Evolutionary conservation across 2,113 vertebrate genomes (phyloP).

Genomic region (Poicephalus meyeri): DNA sequence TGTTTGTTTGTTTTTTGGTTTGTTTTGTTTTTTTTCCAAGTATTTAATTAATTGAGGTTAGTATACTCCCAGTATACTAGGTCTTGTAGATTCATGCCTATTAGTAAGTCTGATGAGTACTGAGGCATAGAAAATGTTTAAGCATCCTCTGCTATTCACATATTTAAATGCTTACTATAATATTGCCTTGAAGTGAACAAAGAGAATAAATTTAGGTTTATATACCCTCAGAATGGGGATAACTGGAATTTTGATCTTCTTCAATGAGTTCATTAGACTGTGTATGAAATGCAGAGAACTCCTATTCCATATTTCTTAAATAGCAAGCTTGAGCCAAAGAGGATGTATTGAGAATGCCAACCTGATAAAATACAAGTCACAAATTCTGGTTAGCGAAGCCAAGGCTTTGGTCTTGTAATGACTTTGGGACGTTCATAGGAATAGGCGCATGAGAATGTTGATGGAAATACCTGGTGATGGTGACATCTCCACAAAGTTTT

Average conservation of each 20-base stretch:
- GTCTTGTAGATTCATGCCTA: not conserved
- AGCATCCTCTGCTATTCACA: not conserved
- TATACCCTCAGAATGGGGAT: not conserved
- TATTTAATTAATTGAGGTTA: not conserved
- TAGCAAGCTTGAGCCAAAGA: not conserved
- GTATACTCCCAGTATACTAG: not conserved
- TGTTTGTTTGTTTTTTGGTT: too few species aligned
- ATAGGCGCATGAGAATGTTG: not conserved
- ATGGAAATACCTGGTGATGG: not conserved
- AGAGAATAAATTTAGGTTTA: not conserved
- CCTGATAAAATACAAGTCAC: not conserved
- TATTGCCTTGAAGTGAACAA: not conserved
- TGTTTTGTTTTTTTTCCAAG: not conserved
- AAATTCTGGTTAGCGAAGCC: not conserved
- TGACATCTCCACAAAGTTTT: not conserved
- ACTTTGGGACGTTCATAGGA: not conserved
- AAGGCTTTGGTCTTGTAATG: not conserved
- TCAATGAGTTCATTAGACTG: not conserved
- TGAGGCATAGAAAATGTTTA: not conserved
- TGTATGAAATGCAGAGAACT: not conserved
- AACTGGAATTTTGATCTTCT: not conserved
- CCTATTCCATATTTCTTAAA: not conserved
- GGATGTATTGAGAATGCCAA: not conserved
- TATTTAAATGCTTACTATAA: not conserved
- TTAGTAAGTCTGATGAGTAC: not conserved